Percentiles rank a stretch among this genome's conserved stretches.
These are phyloP conservation scores for Pollimyrus isidori DNA, from an alignment of 2,113 vertebrate species.

Conservation along the genomic window DNA sequence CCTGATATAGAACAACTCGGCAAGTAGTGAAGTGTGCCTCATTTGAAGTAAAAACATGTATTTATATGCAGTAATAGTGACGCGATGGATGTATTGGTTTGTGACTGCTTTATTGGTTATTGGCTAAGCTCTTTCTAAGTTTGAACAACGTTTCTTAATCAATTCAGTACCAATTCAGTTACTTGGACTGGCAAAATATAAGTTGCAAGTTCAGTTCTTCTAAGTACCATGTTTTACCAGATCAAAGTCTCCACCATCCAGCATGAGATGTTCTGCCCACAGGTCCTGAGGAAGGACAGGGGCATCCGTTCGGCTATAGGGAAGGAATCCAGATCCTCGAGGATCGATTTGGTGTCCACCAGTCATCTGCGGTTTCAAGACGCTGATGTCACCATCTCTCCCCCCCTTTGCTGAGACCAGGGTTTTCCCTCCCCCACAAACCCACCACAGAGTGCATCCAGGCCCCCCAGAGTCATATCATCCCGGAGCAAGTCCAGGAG, in stretches of 20 bases:
- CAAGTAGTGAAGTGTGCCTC: neutral
- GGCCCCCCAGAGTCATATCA: neutral
- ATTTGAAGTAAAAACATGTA: neutral
- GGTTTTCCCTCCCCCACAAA: neutral
- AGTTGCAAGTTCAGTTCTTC: neutral
- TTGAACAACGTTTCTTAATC: neutral
- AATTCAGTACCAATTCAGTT: neutral
- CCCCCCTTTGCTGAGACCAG: neutral
- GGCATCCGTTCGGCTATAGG: conserved; percentile 12
- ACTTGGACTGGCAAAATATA: neutral
- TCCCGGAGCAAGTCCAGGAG: neutral
- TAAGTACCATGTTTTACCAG: neutral
- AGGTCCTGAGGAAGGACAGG: conserved; percentile 44
- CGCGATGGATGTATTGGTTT: neutral
- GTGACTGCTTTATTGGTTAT: neutral
- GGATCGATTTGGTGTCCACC: conserved; percentile 25
- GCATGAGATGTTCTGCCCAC: neutral
- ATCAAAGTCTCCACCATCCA: neutral
- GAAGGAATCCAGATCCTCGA: conserved; percentile 37
- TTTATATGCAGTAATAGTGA: neutral
- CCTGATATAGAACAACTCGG: neutral
- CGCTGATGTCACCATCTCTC: conserved; percentile 21
- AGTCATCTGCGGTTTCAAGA: conserved; percentile 28
- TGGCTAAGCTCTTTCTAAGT: neutral
- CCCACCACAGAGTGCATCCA: neutral